Percentiles rank a stretch among this genome's conserved stretches.
These are phyloP conservation scores for Pseudopodoces humilis DNA, from an alignment of 2,113 vertebrate species.

Conservation along the genomic window DNA sequence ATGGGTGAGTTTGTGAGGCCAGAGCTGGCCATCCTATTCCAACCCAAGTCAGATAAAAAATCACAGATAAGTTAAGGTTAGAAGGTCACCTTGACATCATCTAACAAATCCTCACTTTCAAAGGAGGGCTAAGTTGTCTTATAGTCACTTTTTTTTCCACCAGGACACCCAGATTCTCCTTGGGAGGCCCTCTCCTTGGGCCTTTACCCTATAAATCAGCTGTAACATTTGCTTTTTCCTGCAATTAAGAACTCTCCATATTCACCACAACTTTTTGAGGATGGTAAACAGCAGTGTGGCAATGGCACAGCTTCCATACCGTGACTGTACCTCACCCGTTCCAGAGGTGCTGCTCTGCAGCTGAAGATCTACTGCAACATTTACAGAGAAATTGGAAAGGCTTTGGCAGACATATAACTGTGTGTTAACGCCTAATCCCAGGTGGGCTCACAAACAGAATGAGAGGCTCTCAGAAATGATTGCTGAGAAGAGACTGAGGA, in stretches of 20 bases:
- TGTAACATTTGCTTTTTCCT: not conserved
- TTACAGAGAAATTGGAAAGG: not conserved
- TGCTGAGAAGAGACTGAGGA: not conserved
- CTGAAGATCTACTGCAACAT: not conserved
- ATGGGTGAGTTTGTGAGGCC: too few relatives aligned
- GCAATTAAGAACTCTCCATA: not conserved
- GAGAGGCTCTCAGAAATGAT: not conserved
- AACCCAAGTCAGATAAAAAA: not conserved
- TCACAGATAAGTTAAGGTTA: not conserved
- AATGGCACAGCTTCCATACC: not conserved
- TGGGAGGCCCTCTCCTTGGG: not conserved
- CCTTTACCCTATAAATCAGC: not conserved
- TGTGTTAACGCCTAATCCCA: not conserved
- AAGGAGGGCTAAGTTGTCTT: not conserved
- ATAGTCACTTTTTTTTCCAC: not conserved
- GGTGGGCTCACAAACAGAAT: not conserved
- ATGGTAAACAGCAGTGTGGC: not conserved
- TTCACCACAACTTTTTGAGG: not conserved
- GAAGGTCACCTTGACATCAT: not conserved
- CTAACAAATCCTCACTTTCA: not conserved
- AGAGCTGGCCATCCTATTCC: not conserved
- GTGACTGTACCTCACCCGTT: not conserved
- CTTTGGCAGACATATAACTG: not conserved
- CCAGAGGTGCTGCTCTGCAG: not conserved
- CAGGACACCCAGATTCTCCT: not conserved